Conservation (phyloP, 2,113 vertebrate genomes). For the Malurus cyaneus region DNA sequence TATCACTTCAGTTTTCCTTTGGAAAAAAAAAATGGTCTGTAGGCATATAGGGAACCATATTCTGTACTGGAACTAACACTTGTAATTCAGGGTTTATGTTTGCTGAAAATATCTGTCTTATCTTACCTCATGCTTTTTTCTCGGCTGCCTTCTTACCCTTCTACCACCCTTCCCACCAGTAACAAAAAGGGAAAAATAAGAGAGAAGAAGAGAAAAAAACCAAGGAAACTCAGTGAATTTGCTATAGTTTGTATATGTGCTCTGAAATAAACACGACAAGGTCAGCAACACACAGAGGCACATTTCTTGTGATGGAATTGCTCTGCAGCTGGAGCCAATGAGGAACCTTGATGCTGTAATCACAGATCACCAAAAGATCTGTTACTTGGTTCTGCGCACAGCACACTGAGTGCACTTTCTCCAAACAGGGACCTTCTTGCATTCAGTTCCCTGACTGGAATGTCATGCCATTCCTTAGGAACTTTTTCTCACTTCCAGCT, state of each 20-base stretch:
- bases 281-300: neutral
- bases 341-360: neutral
- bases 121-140: neutral
- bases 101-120: neutral
- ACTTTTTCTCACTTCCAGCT: neutral
- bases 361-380: neutral
- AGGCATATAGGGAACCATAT: neutral
- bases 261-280: neutral
- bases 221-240: neutral
- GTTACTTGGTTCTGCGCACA: fast-evolving
- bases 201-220: neutral
- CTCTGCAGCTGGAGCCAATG: neutral
- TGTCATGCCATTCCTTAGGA: neutral
- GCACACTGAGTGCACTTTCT: neutral
- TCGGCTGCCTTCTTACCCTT: neutral
- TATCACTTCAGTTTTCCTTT: neutral
- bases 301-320: neutral
- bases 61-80: neutral
- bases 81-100: neutral
- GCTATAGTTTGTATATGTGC: neutral
- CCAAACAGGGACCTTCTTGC: neutral
- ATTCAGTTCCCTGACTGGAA: neutral
- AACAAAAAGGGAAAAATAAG: neutral
- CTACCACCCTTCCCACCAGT: neutral
- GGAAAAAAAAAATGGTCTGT: neutral